Evolutionary conservation across 1,140 invertebrate species (phyloP), one percentile per base, ranked within the genome.

Genomic region (Euura saliciscinereae): DNA sequence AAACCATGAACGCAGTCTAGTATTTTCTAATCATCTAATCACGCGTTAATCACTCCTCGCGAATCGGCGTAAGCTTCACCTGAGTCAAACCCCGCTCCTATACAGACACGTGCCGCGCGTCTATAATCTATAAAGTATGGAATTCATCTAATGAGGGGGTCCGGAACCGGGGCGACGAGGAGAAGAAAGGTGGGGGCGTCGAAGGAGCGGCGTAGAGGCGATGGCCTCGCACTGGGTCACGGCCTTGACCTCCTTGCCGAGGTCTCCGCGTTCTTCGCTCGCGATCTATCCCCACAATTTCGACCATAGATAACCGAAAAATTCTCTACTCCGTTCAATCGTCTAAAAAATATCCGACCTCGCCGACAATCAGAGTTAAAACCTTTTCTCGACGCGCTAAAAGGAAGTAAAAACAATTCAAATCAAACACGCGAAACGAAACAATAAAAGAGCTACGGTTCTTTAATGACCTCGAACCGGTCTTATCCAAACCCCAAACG

Each of bases 241-340:
- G 80, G 83, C 83, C 83, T 85, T 85, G 83, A 84, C 83, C 81
- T 82, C 80, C 75, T 83, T 85, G 74, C 73, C 77, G 82, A 81
- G 82, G 78, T 77, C 70, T 6, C 51, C 51, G 10, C 8, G 28
- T 1, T 59, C 28, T 28, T 28, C 28, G 28, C 28, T 28, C 28
- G 28, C 28, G 28, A 28, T 0, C 28, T 28, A 28, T 28, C 28
- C 28, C 28, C 28, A 28, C 28, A 28, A 28, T 28, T 28, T 28
- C 28, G 28, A 28, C 28, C 28, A 28, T 28, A 28, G 28, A 28
- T 28, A 1, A 28, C 1, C 28, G 28, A 28, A 28, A 28, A 28
- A 59, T 11, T 6, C 8, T 59, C 51, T 2, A n/a, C 51, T 8
- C 13, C 3, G 51, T n/a, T 8, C 13, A 59, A 28, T 11, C 51